phyloP scores from a whole-genome alignment of 92 coral and sea anemone species.

The Diadumene lineata region DNA sequence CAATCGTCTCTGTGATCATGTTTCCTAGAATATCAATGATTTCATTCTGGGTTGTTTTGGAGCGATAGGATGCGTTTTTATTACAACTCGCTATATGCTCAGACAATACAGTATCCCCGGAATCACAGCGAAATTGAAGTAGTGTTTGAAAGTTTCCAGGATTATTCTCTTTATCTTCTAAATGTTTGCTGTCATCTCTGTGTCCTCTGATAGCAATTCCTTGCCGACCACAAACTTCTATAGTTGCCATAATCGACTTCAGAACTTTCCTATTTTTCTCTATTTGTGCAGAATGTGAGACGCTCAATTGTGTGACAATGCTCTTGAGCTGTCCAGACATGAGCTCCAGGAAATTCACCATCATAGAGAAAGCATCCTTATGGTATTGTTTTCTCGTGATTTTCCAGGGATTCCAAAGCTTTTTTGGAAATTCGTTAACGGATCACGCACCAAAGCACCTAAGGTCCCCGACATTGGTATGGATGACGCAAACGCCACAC shows the following conservation, averaged over 20 bases:
- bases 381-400: slow-evolving; percentile 23
- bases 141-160: slow-evolving; percentile 73
- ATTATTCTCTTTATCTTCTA: slow-evolving; percentile 41
- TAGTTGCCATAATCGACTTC: slow-evolving; percentile 55
- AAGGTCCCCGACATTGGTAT: slow-evolving; percentile 4
- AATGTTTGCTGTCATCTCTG: slow-evolving; percentile 59
- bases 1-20: slow-evolving; percentile 42
- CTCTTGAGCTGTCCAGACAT: slow-evolving; percentile 26
- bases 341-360: slow-evolving; percentile 23
- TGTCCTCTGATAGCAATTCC: slow-evolving; percentile 66
- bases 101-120: slow-evolving; percentile 55
- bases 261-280: slow-evolving; percentile 57
- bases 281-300: slow-evolving; percentile 38
- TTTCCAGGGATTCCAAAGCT: slow-evolving; percentile 18
- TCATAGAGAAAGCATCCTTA: slow-evolving; percentile 24
- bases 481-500: slow-evolving; percentile 36
- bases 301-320: slow-evolving; percentile 47
- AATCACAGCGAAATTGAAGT: slow-evolving; percentile 61
- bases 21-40: slow-evolving; percentile 41
- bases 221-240: slow-evolving; percentile 63
- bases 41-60: slow-evolving; percentile 55
- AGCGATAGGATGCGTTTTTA: slow-evolving; percentile 51
- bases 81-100: slow-evolving; percentile 45
- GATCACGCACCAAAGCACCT: slow-evolving; percentile 13
- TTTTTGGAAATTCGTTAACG: slow-evolving; percentile 11